Conservation (phyloP, 2,797 vertebrate species). For the Naso thynnoides region DNA sequence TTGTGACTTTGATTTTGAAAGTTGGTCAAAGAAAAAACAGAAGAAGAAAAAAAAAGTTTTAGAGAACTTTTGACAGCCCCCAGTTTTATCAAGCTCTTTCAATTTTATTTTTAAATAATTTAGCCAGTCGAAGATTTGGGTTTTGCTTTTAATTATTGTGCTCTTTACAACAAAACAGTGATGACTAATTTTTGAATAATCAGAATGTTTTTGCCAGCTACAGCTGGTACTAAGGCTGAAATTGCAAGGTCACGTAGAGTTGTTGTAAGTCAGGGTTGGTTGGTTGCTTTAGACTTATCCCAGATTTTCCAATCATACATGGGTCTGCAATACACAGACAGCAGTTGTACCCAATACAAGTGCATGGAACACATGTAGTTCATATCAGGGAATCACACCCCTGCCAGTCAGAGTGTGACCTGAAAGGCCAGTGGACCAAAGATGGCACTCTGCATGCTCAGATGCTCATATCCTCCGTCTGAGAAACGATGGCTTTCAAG, state of each 20-base stretch:
- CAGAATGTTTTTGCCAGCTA: conserved; percentile 1
- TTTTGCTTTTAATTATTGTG: neutral
- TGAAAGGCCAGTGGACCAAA: conserved; percentile 66
- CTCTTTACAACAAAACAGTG: neutral
- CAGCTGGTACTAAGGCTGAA: neutral
- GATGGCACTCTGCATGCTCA: conserved; percentile 65
- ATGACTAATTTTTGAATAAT: neutral
- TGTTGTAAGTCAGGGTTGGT: neutral
- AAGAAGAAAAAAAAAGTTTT: neutral
- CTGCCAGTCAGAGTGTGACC: conserved; percentile 45
- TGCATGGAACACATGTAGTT: conserved; percentile 12
- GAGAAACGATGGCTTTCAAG: conserved; percentile 57
- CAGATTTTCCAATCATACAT: conserved; percentile 13
- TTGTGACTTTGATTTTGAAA: neutral
- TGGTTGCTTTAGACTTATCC: conserved; percentile 4
- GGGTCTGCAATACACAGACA: neutral
- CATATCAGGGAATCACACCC: conserved; percentile 44
- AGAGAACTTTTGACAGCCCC: neutral
- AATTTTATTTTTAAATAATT: neutral
- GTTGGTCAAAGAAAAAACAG: neutral
- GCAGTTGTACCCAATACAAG: neutral
- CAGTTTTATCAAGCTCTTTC: neutral
- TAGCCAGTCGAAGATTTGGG: neutral
- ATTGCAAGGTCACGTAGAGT: neutral
- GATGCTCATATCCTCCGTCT: conserved; percentile 48